Conservation (phyloP, 2,888 invertebrate genomes). For the Alloplasta piceator region DNA sequence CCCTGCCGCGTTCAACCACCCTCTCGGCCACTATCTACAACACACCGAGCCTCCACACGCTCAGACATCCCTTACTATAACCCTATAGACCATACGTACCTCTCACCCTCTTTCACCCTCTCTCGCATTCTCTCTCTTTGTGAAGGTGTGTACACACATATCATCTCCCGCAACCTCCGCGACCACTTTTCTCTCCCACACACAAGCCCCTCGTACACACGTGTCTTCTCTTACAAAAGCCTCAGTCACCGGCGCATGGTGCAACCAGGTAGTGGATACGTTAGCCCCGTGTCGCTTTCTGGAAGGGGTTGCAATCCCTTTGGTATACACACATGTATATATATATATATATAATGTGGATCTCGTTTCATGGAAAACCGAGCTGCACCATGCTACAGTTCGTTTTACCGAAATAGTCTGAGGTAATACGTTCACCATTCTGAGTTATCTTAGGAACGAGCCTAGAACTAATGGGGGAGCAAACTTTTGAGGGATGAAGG, state of each 20-base stretch:
- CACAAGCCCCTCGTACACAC: constrained; percentile 17
- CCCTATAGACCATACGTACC: constrained; percentile 10
- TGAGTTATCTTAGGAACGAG: too few relatives aligned
- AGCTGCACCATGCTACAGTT: not conserved
- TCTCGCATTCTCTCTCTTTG: constrained; percentile 9
- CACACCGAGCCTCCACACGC: constrained; percentile 49
- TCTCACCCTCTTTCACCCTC: constrained; percentile 15
- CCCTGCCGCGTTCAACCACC: constrained; percentile 62
- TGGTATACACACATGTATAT: too few relatives aligned
- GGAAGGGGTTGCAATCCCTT: not conserved
- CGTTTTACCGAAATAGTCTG: too few relatives aligned
- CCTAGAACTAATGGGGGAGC: too few relatives aligned
- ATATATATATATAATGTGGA: too few relatives aligned
- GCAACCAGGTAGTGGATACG: constrained; percentile 57
- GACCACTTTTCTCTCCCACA: constrained; percentile 33
- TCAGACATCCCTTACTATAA: constrained; percentile 38
- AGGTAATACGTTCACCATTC: too few relatives aligned
- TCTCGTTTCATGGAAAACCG: constrained; percentile 27
- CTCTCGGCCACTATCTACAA: constrained; percentile 63
- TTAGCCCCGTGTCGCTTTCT: constrained; percentile 29
- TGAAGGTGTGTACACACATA: constrained; percentile 46
- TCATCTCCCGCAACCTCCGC: constrained; percentile 44
- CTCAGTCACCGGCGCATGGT: constrained; percentile 47
- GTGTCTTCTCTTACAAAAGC: constrained; percentile 44
- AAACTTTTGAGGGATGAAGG: too few relatives aligned